phyloP scores from a whole-genome alignment of 2,797 vertebrate species.

The Chelon auratus region DNA sequence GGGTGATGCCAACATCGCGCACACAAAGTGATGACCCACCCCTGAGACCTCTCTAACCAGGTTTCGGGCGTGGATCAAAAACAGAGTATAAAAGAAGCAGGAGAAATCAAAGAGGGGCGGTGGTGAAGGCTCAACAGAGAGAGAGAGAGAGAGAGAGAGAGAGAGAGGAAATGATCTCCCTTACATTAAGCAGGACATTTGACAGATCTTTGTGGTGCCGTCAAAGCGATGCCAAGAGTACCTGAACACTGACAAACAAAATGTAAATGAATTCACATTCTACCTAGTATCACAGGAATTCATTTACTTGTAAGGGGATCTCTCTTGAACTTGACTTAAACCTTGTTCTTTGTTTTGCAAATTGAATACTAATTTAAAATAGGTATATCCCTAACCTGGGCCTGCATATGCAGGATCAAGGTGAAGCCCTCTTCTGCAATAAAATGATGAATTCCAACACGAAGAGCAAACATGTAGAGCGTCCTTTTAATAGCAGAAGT shows the following conservation, averaged over 20 bases:
- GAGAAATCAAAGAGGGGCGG: conserved; percentile 52
- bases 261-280: too few species aligned
- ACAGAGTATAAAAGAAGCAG: conserved; percentile 43
- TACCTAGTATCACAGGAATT: too few species aligned
- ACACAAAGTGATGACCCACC: conserved; percentile 57
- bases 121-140: conserved; percentile 29
- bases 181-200: conserved; percentile 23
- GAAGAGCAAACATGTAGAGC: too few species aligned
- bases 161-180: conserved; percentile 12
- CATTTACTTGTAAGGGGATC: too few species aligned
- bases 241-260: not conserved
- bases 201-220: not conserved
- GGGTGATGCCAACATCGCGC: conserved; percentile 59
- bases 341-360: too few species aligned
- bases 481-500: too few species aligned
- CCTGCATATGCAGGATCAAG: too few species aligned
- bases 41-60: conserved; percentile 56
- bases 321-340: too few species aligned
- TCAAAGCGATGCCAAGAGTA: not conserved
- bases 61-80: conserved; percentile 72
- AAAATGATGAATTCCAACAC: too few species aligned
- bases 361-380: too few species aligned
- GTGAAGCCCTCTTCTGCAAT: too few species aligned
- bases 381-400: too few species aligned
- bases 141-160: not conserved